These are phyloP conservation scores for Sipha maydis DNA, from an alignment of 2,888 invertebrate genomes.

Conservation along the genomic window DNA sequence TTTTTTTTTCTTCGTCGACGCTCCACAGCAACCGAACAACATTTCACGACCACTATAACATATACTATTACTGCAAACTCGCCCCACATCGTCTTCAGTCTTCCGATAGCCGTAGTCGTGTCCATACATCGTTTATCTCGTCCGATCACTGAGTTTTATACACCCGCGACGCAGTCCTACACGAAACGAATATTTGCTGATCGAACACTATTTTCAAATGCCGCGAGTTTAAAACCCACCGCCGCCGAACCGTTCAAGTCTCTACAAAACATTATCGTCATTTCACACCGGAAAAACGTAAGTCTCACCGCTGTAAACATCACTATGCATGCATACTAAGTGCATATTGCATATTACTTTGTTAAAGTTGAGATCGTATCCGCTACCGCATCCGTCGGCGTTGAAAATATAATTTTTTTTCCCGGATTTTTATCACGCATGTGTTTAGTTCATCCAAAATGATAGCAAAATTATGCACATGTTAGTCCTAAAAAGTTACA, in stretches of 20 bases:
- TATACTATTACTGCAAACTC: background rate
- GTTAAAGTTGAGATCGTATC: too few species aligned
- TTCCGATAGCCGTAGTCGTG: slow-evolving; percentile 15
- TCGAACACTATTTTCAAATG: background rate
- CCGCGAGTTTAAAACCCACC: background rate
- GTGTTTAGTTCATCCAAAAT: too few species aligned
- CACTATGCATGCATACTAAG: too few species aligned
- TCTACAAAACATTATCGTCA: background rate
- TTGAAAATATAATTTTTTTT: too few species aligned
- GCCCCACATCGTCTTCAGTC: slow-evolving; percentile 14
- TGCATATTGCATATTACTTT: too few species aligned
- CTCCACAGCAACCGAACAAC: background rate
- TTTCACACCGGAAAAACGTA: too few species aligned
- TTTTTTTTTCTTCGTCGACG: background rate
- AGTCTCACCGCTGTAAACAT: too few species aligned
- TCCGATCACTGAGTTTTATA: background rate
- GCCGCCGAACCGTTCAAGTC: background rate
- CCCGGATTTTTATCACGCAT: too few species aligned
- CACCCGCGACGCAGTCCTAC: background rate
- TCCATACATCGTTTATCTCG: background rate
- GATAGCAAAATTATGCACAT: too few species aligned
- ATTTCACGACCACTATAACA: background rate
- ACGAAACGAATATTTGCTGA: too few species aligned
- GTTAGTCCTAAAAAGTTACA: too few species aligned
- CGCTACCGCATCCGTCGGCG: too few species aligned